Evolutionary conservation across 2,888 invertebrate genomes (phyloP).

Genomic region (Horisme vitalbata): DNA sequence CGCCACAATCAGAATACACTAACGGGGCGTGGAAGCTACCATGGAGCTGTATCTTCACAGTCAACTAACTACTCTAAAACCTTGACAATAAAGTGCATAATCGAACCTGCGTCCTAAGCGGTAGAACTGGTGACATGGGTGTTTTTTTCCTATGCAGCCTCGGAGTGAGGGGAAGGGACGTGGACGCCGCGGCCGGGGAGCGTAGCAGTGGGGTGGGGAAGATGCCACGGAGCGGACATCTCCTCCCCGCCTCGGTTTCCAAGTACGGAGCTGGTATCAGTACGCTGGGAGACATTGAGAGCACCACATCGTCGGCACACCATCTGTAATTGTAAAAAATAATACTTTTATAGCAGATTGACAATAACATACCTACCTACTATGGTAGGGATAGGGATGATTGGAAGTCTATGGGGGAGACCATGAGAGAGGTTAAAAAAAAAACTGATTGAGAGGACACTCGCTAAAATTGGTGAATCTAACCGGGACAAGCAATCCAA

Average conservation of each 20-base stretch:
- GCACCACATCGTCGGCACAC: slow-evolving; percentile 76
- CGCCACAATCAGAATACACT: no score
- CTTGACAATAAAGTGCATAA: not conserved
- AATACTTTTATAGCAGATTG: not conserved
- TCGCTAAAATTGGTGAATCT: no score
- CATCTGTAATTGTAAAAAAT: slow-evolving; percentile 71
- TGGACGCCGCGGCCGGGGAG: slow-evolving; percentile 31
- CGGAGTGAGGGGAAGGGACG: slow-evolving; percentile 33
- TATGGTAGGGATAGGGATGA: no score
- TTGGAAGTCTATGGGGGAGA: no score
- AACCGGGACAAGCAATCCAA: no score
- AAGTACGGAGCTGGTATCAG: slow-evolving; percentile 93
- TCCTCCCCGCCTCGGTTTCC: slow-evolving; percentile 91
- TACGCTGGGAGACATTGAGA: slow-evolving; percentile 93
- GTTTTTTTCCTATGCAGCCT: slow-evolving; percentile 24
- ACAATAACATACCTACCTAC: no score
- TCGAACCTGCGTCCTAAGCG: slow-evolving; percentile 9
- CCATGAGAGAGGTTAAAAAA: no score
- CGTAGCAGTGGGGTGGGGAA: slow-evolving; percentile 70
- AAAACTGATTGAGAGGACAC: no score
- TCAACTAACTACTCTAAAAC: not conserved
- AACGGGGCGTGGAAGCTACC: no score
- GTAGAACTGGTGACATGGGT: slow-evolving; percentile 16
- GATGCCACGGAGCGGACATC: slow-evolving; percentile 87
- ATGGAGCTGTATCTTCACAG: no score